Percentiles rank a stretch among this genome's conserved stretches.
Evolutionary conservation across 2,113 vertebrate genomes (phyloP).

Genomic region (Scatophagus argus): DNA sequence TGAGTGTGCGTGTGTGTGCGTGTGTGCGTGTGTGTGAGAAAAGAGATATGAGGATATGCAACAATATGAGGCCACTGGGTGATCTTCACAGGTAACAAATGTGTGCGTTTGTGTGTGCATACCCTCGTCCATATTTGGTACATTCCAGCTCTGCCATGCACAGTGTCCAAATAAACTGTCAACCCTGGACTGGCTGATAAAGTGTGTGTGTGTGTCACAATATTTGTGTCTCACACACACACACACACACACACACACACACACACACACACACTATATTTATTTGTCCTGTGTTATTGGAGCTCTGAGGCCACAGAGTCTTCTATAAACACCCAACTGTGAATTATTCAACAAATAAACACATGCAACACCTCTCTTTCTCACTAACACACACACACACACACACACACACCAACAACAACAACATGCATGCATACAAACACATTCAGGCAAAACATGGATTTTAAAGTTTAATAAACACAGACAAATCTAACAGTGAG

Average conservation of each 20-base stretch:
- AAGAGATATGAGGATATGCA: neutral
- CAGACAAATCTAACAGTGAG: neutral
- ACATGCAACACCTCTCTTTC: constrained; percentile 37
- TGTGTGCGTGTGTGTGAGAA: neutral
- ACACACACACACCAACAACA: constrained; percentile 13
- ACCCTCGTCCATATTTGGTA: constrained; percentile 2
- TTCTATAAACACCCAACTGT: constrained; percentile 74
- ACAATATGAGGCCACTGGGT: constrained; percentile 8
- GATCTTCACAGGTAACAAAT: constrained; percentile 1
- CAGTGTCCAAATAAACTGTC: constrained; percentile 74
- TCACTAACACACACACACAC: constrained; percentile 21
- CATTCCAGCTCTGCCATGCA: constrained; percentile 62
- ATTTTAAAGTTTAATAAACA: constrained; percentile 31
- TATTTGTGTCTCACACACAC: too few species aligned
- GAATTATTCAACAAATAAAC: constrained; percentile 75
- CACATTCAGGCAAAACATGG: constrained; percentile 15
- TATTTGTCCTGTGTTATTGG: constrained; percentile 75
- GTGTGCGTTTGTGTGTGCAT: constrained; percentile 7
- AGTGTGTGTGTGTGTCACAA: constrained; percentile 32
- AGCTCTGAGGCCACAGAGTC: constrained; percentile 67
- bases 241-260: too few species aligned
- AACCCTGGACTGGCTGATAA: constrained; percentile 57
- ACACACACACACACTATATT: too few species aligned
- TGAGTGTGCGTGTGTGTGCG: constrained; percentile 23
- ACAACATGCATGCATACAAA: constrained; percentile 5